Base-by-base conservation (phyloP, 2,888 invertebrate genomes). In the Tetanocera ferruginea region DNA sequence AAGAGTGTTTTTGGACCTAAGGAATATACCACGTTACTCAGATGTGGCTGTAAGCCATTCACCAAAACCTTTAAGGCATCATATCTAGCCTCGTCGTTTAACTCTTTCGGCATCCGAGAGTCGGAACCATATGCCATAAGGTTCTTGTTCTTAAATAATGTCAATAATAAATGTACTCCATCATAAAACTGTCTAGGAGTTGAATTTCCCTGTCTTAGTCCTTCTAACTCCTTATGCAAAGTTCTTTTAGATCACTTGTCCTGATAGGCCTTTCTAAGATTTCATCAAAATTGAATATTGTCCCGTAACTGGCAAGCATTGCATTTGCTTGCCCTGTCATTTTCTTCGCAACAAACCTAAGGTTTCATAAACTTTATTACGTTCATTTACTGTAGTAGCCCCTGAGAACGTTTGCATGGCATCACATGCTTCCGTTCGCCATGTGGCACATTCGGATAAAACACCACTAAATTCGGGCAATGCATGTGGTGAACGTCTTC, bases 281-380 rank as follows among this genome's bases (percentile, higher is more conserved):
- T 9, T 55, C 55, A 23, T 55, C 55, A 23, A 55, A 55, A 23
- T 55, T 55, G 8, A 55, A 23, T n/a, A 57, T 57, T 25, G 23
- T 57, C 8, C 57, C 23, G 19, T 57, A 57, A 25, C 57, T 57
- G 5, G 57, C 57, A 25, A 23, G 19, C 14, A 14, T 57, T 8
- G 57, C 57, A 5, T 57, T 57, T 57, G 57, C 57, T 57, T 57
- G 57, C 9, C 57, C 57, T 57, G 57, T 57, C 19, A 57, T 19
- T 57, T 57, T 57, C 57, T 57, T 25, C 23, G 6, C 14, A 57
- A 23, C 14, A 57, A 57, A 23, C 57, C 57, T 57, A 19, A 57
- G 11, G 57, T 14, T n/a, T 57, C 57, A 57, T 57, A 57, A 57
- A 19, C 19, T 57, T 57, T 57, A 57, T 57, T 57, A 8, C 14